A percentile compares a stretch with the other conserved stretches of the same genome.
Evolutionary conservation across 2,888 invertebrate genomes (phyloP).

Genomic region (Xanthia icteritia): DNA sequence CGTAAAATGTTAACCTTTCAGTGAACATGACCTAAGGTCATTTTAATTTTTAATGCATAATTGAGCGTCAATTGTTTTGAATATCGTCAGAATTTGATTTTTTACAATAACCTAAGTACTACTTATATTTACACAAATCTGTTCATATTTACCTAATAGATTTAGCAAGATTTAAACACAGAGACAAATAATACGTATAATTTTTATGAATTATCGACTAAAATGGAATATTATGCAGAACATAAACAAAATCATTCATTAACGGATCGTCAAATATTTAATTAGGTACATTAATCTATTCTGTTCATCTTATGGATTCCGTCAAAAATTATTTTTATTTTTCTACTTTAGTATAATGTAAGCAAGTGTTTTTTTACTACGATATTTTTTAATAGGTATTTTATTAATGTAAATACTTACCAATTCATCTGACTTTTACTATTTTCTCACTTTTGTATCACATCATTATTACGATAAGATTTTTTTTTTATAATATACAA

Average conservation of each 20-base stretch:
- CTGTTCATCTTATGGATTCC: conserved; percentile 20
- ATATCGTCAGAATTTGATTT: conserved; percentile 12
- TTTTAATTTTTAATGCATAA: conserved; percentile 23
- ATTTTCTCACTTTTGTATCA: conserved; percentile 23
- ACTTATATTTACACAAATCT: conserved; percentile 16
- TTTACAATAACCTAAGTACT: conserved; percentile 28
- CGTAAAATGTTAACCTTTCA: conserved; percentile 43
- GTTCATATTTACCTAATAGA: not conserved
- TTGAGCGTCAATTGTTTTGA: conserved; percentile 31
- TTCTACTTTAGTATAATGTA: not conserved
- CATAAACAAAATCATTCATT: conserved; percentile 17
- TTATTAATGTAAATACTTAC: not conserved
- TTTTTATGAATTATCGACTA: not conserved
- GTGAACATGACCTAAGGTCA: conserved; percentile 25
- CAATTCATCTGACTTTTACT: not conserved
- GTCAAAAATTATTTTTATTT: not conserved
- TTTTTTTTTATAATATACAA: not conserved
- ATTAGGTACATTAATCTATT: not conserved
- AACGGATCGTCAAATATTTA: not conserved
- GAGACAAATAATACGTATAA: conserved; percentile 1
- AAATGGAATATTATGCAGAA: conserved; percentile 19
- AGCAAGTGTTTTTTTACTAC: not conserved
- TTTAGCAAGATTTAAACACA: conserved; percentile 7
- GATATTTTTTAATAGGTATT: not conserved
- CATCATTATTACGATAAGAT: conserved; percentile 2